Conservation (phyloP, 2,113 vertebrate species). For the Bagarius yarrelli region DNA sequence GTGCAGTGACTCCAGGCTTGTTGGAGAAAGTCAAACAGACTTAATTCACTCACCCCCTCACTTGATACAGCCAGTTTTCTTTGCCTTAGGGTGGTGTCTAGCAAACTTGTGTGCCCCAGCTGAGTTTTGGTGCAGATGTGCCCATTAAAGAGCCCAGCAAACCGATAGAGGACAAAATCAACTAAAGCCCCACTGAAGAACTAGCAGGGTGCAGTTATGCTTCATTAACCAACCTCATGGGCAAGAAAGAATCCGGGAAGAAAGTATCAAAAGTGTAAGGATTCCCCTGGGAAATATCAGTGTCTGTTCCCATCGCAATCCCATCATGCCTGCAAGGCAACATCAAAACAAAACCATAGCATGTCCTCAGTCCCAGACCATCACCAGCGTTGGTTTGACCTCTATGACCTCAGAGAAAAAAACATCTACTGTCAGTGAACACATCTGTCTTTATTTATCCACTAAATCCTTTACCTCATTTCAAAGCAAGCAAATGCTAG, state of each 20-base stretch:
- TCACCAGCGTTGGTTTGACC: neutral
- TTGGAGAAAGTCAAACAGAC: neutral
- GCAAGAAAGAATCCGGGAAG: neutral
- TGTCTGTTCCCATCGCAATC: neutral
- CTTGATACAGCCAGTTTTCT: constrained; percentile 17
- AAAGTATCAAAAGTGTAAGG: neutral
- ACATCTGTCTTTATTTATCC: neutral
- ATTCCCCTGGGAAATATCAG: neutral
- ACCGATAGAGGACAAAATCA: constrained; percentile 11
- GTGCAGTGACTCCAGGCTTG: constrained; percentile 14
- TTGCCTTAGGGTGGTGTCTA: constrained; percentile 24
- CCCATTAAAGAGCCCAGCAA: neutral
- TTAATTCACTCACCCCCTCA: neutral
- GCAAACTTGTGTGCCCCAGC: constrained; percentile 9
- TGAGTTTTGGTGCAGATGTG: neutral
- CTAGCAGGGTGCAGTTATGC: neutral
- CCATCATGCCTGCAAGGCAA: neutral
- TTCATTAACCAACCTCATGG: neutral
- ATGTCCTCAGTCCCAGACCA: neutral
- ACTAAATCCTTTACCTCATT: neutral
- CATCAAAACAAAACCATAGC: neutral
- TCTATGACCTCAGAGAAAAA: no score
- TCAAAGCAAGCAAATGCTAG: neutral
- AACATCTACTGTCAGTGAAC: neutral
- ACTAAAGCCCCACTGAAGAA: neutral